These are phyloP conservation scores for Polydrusus pterygomalis DNA, from an alignment of 2,888 invertebrate genomes.

Conservation along the genomic window DNA sequence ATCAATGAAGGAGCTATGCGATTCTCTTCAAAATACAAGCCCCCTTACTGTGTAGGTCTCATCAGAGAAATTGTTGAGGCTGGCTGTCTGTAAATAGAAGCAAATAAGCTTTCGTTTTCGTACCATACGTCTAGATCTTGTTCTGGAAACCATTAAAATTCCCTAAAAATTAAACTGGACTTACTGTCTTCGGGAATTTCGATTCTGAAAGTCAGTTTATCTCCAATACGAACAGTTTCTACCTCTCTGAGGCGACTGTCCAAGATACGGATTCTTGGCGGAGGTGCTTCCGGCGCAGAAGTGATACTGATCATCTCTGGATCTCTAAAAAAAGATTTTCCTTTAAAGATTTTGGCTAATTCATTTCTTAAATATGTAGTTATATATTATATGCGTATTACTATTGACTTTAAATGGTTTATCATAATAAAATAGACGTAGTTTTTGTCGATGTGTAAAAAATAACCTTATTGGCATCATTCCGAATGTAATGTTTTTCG, in stretches of 20 bases:
- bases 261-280: conserved; percentile 93
- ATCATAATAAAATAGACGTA: too few species aligned
- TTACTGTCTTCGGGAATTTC: conserved; percentile 97
- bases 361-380: too few species aligned
- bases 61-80: not conserved
- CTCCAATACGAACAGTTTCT: conserved; percentile 95
- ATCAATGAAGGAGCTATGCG: too few species aligned
- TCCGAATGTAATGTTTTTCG: conserved; percentile 96
- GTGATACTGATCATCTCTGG: conserved; percentile 98
- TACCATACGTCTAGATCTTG: not conserved
- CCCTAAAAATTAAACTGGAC: conserved; percentile 66
- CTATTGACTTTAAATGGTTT: too few species aligned
- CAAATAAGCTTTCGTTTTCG: too few species aligned
- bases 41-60: too few species aligned
- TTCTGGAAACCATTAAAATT: not conserved
- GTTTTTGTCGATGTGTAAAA: not conserved
- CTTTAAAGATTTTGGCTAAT: too few species aligned
- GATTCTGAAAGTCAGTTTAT: conserved; percentile 95
- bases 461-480: conserved; percentile 95
- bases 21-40: not conserved
- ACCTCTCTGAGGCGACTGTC: conserved; percentile 91
- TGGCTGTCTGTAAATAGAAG: not conserved
- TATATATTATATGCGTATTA: too few species aligned
- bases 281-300: conserved; percentile 95
- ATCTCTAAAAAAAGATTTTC: conserved; percentile 77